Evolutionary conservation across 2,888 invertebrate genomes (phyloP).

Genomic region (Erynnis tages): DNA sequence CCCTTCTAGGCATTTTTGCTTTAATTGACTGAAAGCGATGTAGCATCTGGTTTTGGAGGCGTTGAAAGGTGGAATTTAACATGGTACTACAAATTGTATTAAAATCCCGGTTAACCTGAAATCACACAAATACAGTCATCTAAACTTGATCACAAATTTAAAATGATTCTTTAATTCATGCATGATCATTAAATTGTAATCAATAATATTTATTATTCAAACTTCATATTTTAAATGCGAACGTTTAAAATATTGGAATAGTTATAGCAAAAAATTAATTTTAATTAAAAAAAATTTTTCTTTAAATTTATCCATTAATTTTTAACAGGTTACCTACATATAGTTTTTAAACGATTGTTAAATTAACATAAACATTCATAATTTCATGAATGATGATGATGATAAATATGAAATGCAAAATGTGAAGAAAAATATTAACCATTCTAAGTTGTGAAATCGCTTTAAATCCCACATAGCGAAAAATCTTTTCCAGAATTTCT

Average conservation of each 20-base stretch:
- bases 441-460: slow-evolving; percentile 89
- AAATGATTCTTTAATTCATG: too few species aligned
- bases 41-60: slow-evolving; percentile 91
- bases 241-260: too few species aligned
- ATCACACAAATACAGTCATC: slow-evolving; percentile 19
- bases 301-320: too few species aligned
- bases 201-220: too few species aligned
- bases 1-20: slow-evolving; percentile 94
- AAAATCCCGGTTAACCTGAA: slow-evolving; percentile 90
- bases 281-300: too few species aligned
- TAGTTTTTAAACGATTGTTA: too few species aligned
- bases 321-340: too few species aligned
- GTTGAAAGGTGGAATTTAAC: slow-evolving; percentile 92
- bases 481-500: slow-evolving; percentile 90
- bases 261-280: too few species aligned
- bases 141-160: not conserved
- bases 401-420: slow-evolving; percentile 5
- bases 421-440: slow-evolving; percentile 80
- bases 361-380: too few species aligned
- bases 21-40: slow-evolving; percentile 93
- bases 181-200: too few species aligned
- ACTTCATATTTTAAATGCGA: too few species aligned
- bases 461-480: slow-evolving; percentile 88
- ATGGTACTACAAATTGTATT: slow-evolving; percentile 90
- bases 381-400: not conserved